Evolutionary conservation across 2,888 invertebrate genomes (phyloP).

Genomic region (Linnaemya vulpina): DNA sequence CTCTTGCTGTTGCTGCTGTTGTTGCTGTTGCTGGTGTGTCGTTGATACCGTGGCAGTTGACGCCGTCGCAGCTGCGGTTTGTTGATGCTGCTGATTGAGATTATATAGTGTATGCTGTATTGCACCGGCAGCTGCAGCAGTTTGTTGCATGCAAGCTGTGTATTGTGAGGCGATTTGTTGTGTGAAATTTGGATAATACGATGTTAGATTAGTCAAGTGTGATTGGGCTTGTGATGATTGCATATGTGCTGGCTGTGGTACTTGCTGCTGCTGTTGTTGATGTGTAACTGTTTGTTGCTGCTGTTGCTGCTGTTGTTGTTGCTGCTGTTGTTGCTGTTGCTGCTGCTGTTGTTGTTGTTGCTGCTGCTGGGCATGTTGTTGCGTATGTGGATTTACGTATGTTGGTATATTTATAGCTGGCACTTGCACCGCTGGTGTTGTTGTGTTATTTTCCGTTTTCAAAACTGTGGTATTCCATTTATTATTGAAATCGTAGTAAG

Average conservation of each 20-base stretch:
- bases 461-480: conserved; percentile 88
- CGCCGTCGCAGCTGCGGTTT: conserved; percentile 72
- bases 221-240: conserved; percentile 90
- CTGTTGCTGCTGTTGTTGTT: conserved; percentile 75
- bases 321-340: conserved; percentile 79
- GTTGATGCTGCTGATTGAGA: conserved; percentile 76
- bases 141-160: conserved; percentile 81
- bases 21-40: conserved; percentile 76
- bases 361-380: conserved; percentile 75
- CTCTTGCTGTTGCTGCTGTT: conserved; percentile 76
- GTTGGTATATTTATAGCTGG: conserved; percentile 80
- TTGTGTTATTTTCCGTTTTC: conserved; percentile 80
- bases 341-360: conserved; percentile 84
- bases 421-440: conserved; percentile 79
- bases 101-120: conserved; percentile 74
- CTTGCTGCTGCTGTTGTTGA: conserved; percentile 82
- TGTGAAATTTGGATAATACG: conserved; percentile 82
- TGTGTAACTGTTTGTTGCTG: conserved; percentile 74
- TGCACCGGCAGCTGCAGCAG: conserved; percentile 74
- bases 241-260: conserved; percentile 88
- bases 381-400: conserved; percentile 83
- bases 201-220: conserved; percentile 85
- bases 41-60: conserved; percentile 73
- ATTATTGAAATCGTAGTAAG: conserved; percentile 92
- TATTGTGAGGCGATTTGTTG: conserved; percentile 82